Conservation (phyloP, 2,113 vertebrate genomes). For the Istiophorus platypterus region DNA sequence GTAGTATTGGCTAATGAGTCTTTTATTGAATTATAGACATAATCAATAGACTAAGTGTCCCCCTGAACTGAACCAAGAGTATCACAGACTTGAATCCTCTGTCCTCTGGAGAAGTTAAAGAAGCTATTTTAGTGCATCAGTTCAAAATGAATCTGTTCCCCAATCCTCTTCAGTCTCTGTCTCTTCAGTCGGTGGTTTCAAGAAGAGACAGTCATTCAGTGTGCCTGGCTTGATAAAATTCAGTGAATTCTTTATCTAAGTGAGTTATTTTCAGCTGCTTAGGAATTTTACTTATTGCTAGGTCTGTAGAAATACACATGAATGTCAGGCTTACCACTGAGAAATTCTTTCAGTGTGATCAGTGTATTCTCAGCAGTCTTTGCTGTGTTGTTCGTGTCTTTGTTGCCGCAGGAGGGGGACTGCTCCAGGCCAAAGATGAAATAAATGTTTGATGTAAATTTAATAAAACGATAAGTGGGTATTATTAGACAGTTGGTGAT, state of each 20-base stretch:
- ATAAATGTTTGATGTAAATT: neutral
- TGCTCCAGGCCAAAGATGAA: slow-evolving; percentile 16
- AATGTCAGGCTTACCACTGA: slow-evolving; percentile 8
- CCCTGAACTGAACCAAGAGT: neutral
- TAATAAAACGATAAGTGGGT: neutral
- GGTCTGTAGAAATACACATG: neutral
- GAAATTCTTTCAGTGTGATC: slow-evolving; percentile 25
- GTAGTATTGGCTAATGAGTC: slow-evolving; percentile 25
- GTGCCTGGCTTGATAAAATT: slow-evolving; percentile 19
- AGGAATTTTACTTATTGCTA: slow-evolving; percentile 15
- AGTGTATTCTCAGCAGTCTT: slow-evolving; percentile 1
- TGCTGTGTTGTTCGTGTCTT: slow-evolving; percentile 5
- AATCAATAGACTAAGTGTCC: neutral
- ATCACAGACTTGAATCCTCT: neutral
- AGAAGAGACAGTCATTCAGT: neutral
- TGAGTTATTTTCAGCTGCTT: slow-evolving; percentile 32
- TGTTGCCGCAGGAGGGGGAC: slow-evolving; percentile 9
- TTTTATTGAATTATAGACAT: slow-evolving; percentile 27
- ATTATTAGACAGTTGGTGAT: neutral
- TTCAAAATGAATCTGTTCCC: slow-evolving; percentile 20
- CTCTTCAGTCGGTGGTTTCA: neutral
- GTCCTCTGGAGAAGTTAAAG: neutral
- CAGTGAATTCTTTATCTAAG: slow-evolving; percentile 9
- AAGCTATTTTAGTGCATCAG: slow-evolving; percentile 3
- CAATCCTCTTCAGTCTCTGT: neutral